Evolutionary conservation across 2,113 vertebrate species (phyloP), one percentile per base, ranked within the genome.

Genomic region (Gasterosteus aculeatus): DNA sequence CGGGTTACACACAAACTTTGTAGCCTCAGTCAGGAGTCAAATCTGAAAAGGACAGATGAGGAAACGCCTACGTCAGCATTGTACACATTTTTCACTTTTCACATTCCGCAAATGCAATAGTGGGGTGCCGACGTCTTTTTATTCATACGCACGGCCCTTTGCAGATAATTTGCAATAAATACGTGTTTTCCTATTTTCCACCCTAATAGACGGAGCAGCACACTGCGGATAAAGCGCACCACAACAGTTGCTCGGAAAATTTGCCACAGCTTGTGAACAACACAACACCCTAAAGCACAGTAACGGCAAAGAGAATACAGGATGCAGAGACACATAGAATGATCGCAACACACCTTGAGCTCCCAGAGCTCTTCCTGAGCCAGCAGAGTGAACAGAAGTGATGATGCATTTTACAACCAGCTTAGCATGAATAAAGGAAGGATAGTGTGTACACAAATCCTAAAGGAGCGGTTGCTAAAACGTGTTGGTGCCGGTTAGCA

Each of bases 1-100:
- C 14, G 59, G 53, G 57, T 75, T 38, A 69, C 29, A 65, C 10
- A 47, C 60, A 60, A 69, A 78, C 22, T 74, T 70, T 58, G 1
- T 15, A 14, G 58, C 53, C n/a, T 59, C 47, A 69, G 54, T 62
- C 59, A 56, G 26, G 9, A 29, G 10, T 9, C 14, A 62, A n/a
- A 26, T 54, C 69, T 41, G 59, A n/a, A 41, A 16, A 46, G 29
- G 44, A 76, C 68, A 42, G 14, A 67, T 16, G n/a, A 8, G 68
- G 11, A 72, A 59, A 76, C 22, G 10, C 44, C 47, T n/a, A 44
- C 58, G 12, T 75, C 70, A 69, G 8, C 57, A 66, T 16, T 63
- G 38, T 12, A 53, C 54, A 59, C 4, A 59, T n/a, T 74, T 33
- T 31, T 26, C 22, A 42, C 49, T 3, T 74, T 66, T 53, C 7